Base-by-base conservation (phyloP, 2,113 vertebrate species). In the Nestor notabilis region DNA sequence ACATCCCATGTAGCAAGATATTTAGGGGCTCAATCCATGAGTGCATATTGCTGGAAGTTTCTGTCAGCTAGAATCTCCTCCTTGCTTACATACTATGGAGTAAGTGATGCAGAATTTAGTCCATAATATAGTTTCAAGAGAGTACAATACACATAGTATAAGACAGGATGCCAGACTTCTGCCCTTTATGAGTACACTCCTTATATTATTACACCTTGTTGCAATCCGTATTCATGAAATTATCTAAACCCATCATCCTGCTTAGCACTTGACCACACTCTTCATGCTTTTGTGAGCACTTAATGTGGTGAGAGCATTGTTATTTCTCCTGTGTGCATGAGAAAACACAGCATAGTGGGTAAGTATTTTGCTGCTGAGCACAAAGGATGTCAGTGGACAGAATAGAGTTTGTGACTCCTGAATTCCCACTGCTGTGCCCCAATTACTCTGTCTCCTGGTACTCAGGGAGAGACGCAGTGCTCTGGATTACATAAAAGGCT, bases 271-370 rank as follows among this genome's bases (percentile, higher is more conserved):
- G 46, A 33, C 71, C 85, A 63, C 49, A 41, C 37, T 83, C 87
- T 79, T 52, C 65, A 53, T 33, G 46, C 58, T 20, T 23, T 31
- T 55, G 50, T 39, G 89, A 83, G 72, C 50, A 29, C 9, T 66
- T 82, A 43, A 47, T 0, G 0, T 1, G 6, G 79, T 47, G n/a
- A 39, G 1, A 19, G 52, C 4, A 16, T 3, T 0, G 2, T 20
- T 43, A 53, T 70, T 77, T 28, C 71, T 90, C 46, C 58, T 2
- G 2, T 33, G 35, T 1, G 2, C 14, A 2, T 1, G 21, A 72
- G 44, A 53, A 86, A 77, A 19, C 0, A 0, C 29, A 87, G 94
- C 6, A 0, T 28, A 37, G 68, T 6, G 0, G 3, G 5, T 11
- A 39, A 39, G n/a, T 3, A 13, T 27, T 53, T 69, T 37, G 28